Evolutionary conservation across 1,140 invertebrate species (phyloP).

Genomic region (Agraylea sexmaculata): DNA sequence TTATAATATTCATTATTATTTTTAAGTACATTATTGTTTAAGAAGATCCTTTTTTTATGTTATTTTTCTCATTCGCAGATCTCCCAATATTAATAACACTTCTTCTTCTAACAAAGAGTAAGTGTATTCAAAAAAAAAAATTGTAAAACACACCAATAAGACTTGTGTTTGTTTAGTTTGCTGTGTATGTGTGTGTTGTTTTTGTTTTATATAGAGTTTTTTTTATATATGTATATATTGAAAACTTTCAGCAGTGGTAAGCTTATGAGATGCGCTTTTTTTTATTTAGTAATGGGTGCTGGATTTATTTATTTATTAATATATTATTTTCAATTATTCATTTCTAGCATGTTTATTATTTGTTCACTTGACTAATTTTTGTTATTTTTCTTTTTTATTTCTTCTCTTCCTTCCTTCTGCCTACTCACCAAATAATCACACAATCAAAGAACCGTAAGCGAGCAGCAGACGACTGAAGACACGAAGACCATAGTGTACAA

Average conservation of each 20-base stretch:
- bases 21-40: too few species aligned
- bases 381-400: constrained; percentile 11
- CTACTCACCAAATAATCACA: constrained; percentile 8
- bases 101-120: constrained; percentile 21
- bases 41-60: constrained; percentile 5
- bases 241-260: neutral
- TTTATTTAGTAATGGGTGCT: neutral
- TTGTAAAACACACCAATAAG: too few species aligned
- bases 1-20: too few species aligned
- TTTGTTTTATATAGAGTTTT: too few species aligned
- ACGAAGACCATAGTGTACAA: constrained; percentile 16
- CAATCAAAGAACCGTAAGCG: constrained; percentile 5
- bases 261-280: neutral
- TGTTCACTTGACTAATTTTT: constrained; percentile 4
- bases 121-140: constrained; percentile 17
- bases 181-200: too few species aligned
- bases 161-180: too few species aligned
- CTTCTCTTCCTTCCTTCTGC: constrained; percentile 9
- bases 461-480: constrained; percentile 6
- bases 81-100: too few species aligned
- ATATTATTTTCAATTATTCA: constrained; percentile 6
- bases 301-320: constrained; percentile 8
- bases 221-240: too few species aligned
- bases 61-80: constrained; percentile 17
- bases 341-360: constrained; percentile 9